Percentiles rank a stretch among this genome's conserved stretches.
phyloP scores from a whole-genome alignment of 2,113 vertebrate genomes.

The Thryonomys swinderianus region DNA sequence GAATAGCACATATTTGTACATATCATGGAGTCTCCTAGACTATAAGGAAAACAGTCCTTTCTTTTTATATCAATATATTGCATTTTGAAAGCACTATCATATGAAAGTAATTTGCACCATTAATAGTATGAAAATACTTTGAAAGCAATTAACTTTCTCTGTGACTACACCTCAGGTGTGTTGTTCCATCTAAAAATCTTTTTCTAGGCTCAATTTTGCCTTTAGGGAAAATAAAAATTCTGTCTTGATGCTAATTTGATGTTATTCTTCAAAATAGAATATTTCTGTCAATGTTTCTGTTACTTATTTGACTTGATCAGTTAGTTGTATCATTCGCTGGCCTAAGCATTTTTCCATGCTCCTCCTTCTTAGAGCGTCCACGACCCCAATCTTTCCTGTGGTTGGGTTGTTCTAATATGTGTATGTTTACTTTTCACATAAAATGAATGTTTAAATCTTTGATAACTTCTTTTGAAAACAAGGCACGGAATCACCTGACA shows the following conservation, averaged over 20 bases:
- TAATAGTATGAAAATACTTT: not conserved
- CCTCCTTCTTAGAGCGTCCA: not conserved
- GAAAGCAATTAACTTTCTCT: constrained; percentile 1
- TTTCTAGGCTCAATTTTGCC: not conserved
- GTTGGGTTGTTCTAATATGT: not conserved
- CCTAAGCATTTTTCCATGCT: not conserved
- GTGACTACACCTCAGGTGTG: not conserved
- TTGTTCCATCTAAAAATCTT: not conserved
- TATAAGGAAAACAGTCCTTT: not conserved
- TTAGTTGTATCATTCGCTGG: not conserved
- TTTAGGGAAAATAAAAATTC: constrained; percentile 17
- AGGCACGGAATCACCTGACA: not conserved
- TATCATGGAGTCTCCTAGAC: not conserved
- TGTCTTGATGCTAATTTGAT: not conserved
- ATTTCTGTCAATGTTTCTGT: too few relatives aligned
- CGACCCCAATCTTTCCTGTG: not conserved
- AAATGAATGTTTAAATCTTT: not conserved
- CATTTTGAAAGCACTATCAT: not conserved
- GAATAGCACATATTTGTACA: not conserved
- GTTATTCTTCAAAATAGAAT: not conserved
- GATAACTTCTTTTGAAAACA: not conserved
- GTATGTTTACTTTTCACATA: not conserved
- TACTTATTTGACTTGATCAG: not conserved
- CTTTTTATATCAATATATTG: not conserved
- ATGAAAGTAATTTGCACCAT: not conserved